Base-by-base conservation (phyloP, 1,140 invertebrate genomes). In the Zaprionus vittiger region DNA sequence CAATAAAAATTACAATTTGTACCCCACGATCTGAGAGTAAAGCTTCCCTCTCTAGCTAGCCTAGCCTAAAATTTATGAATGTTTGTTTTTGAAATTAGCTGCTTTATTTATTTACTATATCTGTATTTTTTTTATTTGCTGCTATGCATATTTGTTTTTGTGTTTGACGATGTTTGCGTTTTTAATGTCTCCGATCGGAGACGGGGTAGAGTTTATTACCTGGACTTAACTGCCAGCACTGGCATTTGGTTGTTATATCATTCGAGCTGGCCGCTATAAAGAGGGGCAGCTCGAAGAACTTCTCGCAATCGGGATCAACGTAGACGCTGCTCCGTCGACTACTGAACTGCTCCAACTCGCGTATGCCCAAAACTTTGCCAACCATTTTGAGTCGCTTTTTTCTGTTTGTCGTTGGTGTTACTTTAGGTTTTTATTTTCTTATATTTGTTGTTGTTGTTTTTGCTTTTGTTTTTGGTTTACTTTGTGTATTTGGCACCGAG, bases 271-370 rank as follows among this genome's bases (percentile, higher is more conserved):
- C 91, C 66, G 89, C 86, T 41, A 92, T 92, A 62, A 92, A 92
- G 11, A 85, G 79, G 41, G 92, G 92, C 78, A 93, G 73, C 76
- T 92, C 92, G 64, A 93, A 92, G 76, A 93, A 92, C 61, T 93
- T 93, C 57, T 93, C 92, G 62, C 92, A 92, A 75, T 93, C 92
- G 67, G 92, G 92, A 92, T 93, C 91, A 55, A 93, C 91, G 67
- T 93, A 93, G 78, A 92, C 79, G 73, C 92, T 93, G 73, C 91
- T 92, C 31, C 92, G 91, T 24, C 92, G 91, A 74, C 92, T 93
- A 62, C 82, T 92, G 34, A 91, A 91, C 74, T 91, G 84, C 64
- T 93, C 92, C 76, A 92, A 78, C 60, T 93, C 92, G 66, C 86
- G 85, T 55, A 93, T 80, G 67, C 82, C 91, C 77, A 92, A 79